Evolutionary conservation across 2,113 vertebrate species (phyloP).

Genomic region (Pontoporia blainvillei): DNA sequence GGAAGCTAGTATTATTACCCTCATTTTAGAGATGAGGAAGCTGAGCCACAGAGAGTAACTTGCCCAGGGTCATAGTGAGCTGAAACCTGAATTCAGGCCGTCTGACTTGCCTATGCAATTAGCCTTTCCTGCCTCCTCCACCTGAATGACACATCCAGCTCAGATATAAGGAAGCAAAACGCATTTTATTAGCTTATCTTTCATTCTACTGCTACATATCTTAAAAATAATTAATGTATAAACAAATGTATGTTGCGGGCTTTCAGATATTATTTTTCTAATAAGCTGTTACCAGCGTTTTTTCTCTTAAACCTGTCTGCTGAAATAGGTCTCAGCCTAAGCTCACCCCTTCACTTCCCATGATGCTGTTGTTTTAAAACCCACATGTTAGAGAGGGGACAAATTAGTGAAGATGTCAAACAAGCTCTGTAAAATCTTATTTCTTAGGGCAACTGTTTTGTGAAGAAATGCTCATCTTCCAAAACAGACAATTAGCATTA

Average conservation of each 20-base stretch:
- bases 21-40: slow-evolving; percentile 1
- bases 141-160: neutral
- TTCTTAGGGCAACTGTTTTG: neutral
- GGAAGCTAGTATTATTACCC: neutral
- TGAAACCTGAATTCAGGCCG: neutral
- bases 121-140: neutral
- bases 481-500: neutral
- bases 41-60: neutral
- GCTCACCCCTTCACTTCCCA: neutral
- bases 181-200: neutral
- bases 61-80: neutral
- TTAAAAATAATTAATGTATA: neutral
- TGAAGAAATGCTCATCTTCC: slow-evolving; percentile 18
- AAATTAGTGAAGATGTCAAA: neutral
- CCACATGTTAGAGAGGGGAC: neutral
- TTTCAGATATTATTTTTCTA: slow-evolving; percentile 18
- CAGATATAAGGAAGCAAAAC: slow-evolving; percentile 19
- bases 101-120: neutral
- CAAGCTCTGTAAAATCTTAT: neutral
- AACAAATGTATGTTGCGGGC: neutral
- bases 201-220: neutral
- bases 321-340: neutral
- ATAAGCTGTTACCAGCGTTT: neutral
- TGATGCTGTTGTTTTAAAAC: neutral
- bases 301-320: neutral